Percentiles rank a stretch among this genome's conserved stretches.
phyloP scores from a whole-genome alignment of 2,888 invertebrate genomes.

The Oligia strigilis region DNA sequence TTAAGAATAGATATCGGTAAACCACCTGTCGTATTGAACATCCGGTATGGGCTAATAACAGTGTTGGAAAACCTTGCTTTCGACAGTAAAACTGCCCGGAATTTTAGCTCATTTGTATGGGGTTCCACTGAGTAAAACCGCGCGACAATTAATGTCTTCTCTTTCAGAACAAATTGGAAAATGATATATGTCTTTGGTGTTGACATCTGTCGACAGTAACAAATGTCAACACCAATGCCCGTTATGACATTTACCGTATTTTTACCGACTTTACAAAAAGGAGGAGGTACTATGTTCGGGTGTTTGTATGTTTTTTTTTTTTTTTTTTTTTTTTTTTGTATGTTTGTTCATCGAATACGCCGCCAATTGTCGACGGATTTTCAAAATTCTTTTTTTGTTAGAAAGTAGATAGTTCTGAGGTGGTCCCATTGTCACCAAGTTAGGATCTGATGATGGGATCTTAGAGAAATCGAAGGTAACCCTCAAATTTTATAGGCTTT shows the following conservation, averaged over 20 bases:
- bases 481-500: no score
- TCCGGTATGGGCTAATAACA: constrained; percentile 25
- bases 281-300: no score
- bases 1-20: constrained; percentile 48
- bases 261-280: no score
- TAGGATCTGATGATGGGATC: no score
- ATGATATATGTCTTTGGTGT: constrained; percentile 26
- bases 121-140: constrained; percentile 18
- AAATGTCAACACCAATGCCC: constrained; percentile 14
- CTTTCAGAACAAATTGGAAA: constrained; percentile 5
- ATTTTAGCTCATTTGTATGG: constrained; percentile 13
- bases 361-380: no score
- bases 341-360: no score
- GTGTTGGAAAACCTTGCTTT: constrained; percentile 33
- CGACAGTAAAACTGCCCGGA: constrained; percentile 14
- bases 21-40: constrained; percentile 49
- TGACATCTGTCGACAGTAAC: constrained; percentile 43
- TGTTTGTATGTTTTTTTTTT: no score
- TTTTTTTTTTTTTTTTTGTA: no score
- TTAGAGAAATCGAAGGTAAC: no score
- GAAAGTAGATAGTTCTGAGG: no score
- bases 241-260: constrained; percentile 38
- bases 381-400: no score
- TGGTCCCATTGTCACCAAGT: no score
- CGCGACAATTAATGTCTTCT: neutral